These are phyloP conservation scores for Neolamprologus brichardi DNA, from an alignment of 2,113 vertebrate species.

Conservation along the genomic window DNA sequence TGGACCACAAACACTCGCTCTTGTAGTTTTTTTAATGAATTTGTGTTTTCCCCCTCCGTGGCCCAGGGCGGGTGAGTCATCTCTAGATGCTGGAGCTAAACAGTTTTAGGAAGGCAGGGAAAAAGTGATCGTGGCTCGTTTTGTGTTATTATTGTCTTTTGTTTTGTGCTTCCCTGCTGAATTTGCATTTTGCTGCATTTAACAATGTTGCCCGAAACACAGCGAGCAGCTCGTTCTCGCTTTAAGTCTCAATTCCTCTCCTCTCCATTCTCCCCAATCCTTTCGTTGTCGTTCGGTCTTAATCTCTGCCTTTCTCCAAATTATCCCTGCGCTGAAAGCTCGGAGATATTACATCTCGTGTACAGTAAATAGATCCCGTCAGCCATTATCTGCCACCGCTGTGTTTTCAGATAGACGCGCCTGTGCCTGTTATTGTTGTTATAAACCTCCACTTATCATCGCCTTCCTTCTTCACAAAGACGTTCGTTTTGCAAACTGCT, in stretches of 20 bases:
- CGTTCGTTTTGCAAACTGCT: background rate
- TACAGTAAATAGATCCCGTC: slow-evolving; percentile 12
- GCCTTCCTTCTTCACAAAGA: background rate
- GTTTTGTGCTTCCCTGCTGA: background rate
- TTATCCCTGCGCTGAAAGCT: background rate
- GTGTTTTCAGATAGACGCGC: background rate
- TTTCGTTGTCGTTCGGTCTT: background rate
- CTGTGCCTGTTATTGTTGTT: background rate
- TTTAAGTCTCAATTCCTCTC: background rate
- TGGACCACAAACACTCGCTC: background rate
- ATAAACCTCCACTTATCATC: background rate
- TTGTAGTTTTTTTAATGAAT: background rate
- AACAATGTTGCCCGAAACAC: background rate
- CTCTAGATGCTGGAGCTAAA: background rate
- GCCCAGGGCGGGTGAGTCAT: slow-evolving; percentile 11
- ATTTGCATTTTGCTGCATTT: slow-evolving; percentile 22
- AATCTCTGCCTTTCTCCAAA: background rate
- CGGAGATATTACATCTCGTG: background rate
- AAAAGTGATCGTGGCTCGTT: background rate
- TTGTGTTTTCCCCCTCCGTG: background rate
- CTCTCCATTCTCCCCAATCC: background rate
- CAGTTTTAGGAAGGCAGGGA: background rate
- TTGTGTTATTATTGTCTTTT: background rate
- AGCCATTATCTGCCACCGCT: slow-evolving; percentile 9
- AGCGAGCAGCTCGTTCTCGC: background rate